A percentile compares a stretch with the other conserved stretches of the same genome.
Evolutionary conservation across 1,140 invertebrate species (phyloP).

Genomic region (Scylla paramamosain): DNA sequence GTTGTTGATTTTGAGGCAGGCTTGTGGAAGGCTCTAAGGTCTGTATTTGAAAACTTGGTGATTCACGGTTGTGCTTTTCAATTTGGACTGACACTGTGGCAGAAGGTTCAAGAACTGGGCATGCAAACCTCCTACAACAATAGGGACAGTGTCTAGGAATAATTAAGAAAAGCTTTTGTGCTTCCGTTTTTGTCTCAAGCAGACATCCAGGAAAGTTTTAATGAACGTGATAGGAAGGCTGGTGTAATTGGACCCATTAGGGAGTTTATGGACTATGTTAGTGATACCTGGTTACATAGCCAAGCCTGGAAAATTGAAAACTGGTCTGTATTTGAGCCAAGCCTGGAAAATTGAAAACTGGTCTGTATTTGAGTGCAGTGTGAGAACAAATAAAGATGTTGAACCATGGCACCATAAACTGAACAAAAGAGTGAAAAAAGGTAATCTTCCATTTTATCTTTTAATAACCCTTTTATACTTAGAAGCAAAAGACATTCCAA

Average conservation of each 20-base stretch:
- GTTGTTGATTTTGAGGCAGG: conserved; percentile 29
- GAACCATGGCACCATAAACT: no score
- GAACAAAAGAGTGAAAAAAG: no score
- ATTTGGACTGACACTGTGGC: neutral
- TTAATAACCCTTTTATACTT: conserved; percentile 8
- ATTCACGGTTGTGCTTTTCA: conserved; percentile 13
- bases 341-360: neutral
- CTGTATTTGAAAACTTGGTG: neutral
- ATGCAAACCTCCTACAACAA: conserved; percentile 16
- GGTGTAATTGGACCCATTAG: no score
- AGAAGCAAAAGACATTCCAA: conserved; percentile 16
- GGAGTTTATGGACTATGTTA: no score
- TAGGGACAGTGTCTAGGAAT: neutral
- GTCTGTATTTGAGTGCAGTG: neutral
- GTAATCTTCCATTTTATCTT: no score
- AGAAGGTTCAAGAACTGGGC: conserved; percentile 11
- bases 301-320: no score
- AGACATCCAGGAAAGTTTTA: neutral
- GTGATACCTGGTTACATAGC: no score
- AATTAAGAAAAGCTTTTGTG: neutral
- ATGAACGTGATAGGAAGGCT: no score
- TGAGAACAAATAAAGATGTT: no score
- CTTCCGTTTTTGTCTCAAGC: neutral
- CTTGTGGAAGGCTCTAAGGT: conserved; percentile 3
- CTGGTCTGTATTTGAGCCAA: no score